These are phyloP conservation scores for Pitangus sulphuratus DNA, from an alignment of 2,797 vertebrate species.

Conservation along the genomic window DNA sequence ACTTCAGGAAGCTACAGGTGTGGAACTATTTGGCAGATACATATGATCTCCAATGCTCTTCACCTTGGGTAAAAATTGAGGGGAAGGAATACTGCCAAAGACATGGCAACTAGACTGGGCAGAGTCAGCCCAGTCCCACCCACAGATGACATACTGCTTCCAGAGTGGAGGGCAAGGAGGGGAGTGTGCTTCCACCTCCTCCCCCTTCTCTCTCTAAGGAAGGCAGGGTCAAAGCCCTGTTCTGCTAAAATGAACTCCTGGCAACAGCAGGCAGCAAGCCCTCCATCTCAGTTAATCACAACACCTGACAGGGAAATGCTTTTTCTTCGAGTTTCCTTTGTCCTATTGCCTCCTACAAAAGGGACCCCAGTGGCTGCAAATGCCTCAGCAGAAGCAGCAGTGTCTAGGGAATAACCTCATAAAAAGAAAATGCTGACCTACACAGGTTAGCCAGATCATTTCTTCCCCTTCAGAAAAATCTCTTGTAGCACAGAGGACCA, in stretches of 20 bases:
- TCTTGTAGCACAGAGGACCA: background rate
- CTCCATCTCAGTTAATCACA: background rate
- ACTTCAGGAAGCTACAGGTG: background rate
- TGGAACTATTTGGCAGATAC: background rate
- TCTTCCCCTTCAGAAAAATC: background rate
- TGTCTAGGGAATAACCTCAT: background rate
- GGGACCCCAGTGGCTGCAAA: background rate
- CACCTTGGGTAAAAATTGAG: background rate
- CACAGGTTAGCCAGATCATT: background rate
- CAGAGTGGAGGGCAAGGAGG: rapidly evolving
- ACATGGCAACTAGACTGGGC: rapidly evolving
- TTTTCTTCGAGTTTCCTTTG: background rate
- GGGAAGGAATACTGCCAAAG: background rate
- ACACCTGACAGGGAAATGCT: rapidly evolving
- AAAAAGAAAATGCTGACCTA: background rate
- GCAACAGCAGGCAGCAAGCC: background rate
- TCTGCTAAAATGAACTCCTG: background rate
- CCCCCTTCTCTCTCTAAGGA: background rate
- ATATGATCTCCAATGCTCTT: rapidly evolving
- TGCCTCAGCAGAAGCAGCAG: background rate
- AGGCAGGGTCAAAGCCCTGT: background rate
- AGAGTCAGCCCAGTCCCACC: background rate
- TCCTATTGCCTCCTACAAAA: background rate
- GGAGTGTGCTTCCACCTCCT: background rate
- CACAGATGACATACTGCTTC: rapidly evolving